These are phyloP conservation scores for Macaria liturata DNA, from an alignment of 2,888 invertebrate species.

Conservation along the genomic window DNA sequence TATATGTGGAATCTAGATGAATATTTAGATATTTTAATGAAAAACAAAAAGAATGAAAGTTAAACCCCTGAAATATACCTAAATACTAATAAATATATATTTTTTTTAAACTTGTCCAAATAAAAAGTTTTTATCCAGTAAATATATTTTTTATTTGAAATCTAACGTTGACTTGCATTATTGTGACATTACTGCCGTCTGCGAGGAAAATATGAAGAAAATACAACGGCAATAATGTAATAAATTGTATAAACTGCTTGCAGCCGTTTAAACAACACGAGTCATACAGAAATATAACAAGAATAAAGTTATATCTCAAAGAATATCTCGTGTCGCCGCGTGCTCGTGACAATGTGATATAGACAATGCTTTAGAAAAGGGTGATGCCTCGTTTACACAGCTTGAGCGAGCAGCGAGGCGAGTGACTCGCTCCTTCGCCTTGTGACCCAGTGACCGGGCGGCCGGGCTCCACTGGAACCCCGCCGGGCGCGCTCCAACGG, in stretches of 20 bases:
- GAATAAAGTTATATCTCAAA: conserved; percentile 75
- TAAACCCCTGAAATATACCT: too few relatives aligned
- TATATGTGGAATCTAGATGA: too few relatives aligned
- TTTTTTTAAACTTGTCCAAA: too few relatives aligned
- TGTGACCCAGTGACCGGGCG: conserved; percentile 30
- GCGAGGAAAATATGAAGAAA: conserved; percentile 1
- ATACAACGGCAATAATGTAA: conserved; percentile 8
- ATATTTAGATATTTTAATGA: too few relatives aligned
- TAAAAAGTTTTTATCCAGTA: too few relatives aligned
- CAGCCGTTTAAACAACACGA: conserved; percentile 33
- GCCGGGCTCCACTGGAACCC: conserved; percentile 24
- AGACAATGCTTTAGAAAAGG: conserved; percentile 78
- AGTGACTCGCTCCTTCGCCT: conserved; percentile 34
- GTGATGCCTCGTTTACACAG: conserved; percentile 63
- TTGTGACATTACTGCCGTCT: neutral
- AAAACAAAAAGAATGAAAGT: too few relatives aligned
- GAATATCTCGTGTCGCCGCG: conserved; percentile 78
- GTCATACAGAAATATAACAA: conserved; percentile 68
- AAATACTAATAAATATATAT: too few relatives aligned
- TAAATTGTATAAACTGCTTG: conserved; percentile 19
- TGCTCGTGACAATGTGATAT: conserved; percentile 80
- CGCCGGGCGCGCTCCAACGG: conserved; percentile 41
- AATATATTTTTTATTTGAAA: neutral
- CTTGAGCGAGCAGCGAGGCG: conserved; percentile 31
- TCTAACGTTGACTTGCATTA: neutral